A percentile compares a stretch with the other conserved stretches of the same genome.
These are phyloP conservation scores for Apamea crenata DNA, from an alignment of 2,888 invertebrate genomes.

Conservation along the genomic window DNA sequence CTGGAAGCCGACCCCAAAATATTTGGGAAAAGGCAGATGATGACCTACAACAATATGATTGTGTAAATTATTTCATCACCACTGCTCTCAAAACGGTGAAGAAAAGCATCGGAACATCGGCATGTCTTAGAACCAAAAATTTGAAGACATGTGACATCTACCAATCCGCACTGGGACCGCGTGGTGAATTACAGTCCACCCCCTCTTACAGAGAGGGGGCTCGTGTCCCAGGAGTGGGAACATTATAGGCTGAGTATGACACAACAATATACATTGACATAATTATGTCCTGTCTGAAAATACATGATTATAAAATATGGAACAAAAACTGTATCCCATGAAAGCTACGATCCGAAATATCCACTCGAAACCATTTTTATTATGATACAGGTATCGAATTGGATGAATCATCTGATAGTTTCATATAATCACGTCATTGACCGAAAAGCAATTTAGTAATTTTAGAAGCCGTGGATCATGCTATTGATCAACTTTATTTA, in stretches of 20 bases:
- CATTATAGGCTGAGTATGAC: background rate
- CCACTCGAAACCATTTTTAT: conserved; percentile 4
- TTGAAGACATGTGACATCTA: background rate
- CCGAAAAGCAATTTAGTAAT: conserved; percentile 21
- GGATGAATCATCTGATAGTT: conserved; percentile 15
- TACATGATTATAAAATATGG: background rate
- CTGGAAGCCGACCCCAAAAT: too few relatives aligned
- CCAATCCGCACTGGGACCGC: background rate
- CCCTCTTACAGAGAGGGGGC: background rate
- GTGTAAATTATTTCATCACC: background rate
- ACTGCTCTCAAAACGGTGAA: background rate
- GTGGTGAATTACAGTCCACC: background rate
- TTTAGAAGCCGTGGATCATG: conserved; percentile 15
- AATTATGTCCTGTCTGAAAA: background rate
- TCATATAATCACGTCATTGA: conserved; percentile 4
- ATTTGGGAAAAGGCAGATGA: too few relatives aligned
- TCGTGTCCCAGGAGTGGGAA: background rate
- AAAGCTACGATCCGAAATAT: background rate
- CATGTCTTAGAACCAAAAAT: background rate
- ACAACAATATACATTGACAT: background rate
- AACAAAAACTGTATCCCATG: background rate
- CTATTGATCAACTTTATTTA: conserved; percentile 18
- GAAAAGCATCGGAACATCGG: background rate
- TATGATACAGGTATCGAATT: conserved; percentile 14
- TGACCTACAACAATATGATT: background rate